phyloP scores from a whole-genome alignment of 2,797 vertebrate species.

The Sebastes itinus region DNA sequence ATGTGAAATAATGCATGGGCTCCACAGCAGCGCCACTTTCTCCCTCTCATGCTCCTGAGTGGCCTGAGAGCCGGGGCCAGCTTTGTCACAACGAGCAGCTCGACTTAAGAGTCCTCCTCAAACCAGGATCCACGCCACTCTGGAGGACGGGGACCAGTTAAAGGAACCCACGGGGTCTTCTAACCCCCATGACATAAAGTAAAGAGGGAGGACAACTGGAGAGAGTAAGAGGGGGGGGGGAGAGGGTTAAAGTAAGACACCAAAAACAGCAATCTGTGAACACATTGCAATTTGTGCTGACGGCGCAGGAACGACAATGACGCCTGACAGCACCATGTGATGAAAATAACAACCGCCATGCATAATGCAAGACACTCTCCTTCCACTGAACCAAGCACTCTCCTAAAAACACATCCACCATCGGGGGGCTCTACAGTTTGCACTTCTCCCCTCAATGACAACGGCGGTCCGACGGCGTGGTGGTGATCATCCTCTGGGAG shows the following conservation, averaged over 20 bases:
- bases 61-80: conserved; percentile 37
- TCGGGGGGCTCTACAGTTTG: not conserved
- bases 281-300: conserved; percentile 69
- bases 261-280: conserved; percentile 61
- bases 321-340: conserved; percentile 68
- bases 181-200: conserved; percentile 11
- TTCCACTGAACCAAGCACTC: conserved; percentile 54
- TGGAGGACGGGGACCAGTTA: conserved; percentile 41
- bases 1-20: conserved; percentile 82
- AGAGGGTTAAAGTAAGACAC: conserved; percentile 46
- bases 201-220: not conserved
- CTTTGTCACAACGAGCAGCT: conserved; percentile 56
- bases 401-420: conserved; percentile 10
- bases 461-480: not conserved
- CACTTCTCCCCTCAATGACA: not conserved
- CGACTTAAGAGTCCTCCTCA: conserved; percentile 27
- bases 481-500: conserved; percentile 10
- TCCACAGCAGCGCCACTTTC: conserved; percentile 58
- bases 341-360: conserved; percentile 80
- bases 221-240: not conserved
- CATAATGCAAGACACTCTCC: conserved; percentile 74
- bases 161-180: conserved; percentile 51
- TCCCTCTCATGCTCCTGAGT: conserved; percentile 55
- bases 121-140: conserved; percentile 31
- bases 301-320: conserved; percentile 65